phyloP scores from a whole-genome alignment of 1,140 invertebrate genomes.

The Nomia melanderi region DNA sequence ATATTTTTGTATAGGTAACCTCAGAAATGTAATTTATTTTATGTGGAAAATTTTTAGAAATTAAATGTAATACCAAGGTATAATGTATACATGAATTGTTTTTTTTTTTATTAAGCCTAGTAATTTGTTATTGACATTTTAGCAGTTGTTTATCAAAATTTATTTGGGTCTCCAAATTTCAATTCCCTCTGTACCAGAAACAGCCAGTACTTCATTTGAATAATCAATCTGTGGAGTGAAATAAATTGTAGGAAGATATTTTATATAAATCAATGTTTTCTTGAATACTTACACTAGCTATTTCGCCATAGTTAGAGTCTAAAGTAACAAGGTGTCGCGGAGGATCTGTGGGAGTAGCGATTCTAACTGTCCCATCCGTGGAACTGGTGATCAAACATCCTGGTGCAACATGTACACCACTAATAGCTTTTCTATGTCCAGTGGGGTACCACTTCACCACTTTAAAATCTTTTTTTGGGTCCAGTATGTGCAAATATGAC shows the following conservation, averaged over 20 bases:
- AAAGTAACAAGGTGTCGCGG: constrained; percentile 66
- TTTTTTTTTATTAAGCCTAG: no score
- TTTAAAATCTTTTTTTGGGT: constrained; percentile 71
- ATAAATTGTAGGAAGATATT: constrained; percentile 5
- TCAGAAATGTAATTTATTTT: no score
- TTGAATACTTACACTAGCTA: constrained; percentile 71
- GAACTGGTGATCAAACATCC: constrained; percentile 76
- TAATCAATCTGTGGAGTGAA: constrained; percentile 71
- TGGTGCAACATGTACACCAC: constrained; percentile 65
- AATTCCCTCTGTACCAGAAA: constrained; percentile 70
- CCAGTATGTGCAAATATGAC: constrained; percentile 70
- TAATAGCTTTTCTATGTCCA: constrained; percentile 72
- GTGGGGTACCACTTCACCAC: constrained; percentile 68
- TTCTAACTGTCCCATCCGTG: constrained; percentile 72
- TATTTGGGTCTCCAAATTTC: constrained; percentile 72
- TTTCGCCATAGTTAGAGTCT: constrained; percentile 67
- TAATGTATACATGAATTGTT: no score
- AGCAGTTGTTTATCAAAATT: no score
- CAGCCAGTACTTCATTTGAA: constrained; percentile 71
- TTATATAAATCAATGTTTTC: neutral
- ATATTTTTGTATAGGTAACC: no score
- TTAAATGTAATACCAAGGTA: no score
- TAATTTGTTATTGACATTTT: no score
- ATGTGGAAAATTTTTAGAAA: no score
- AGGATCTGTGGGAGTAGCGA: constrained; percentile 74